Percentiles rank a stretch among this genome's conserved stretches.
phyloP scores from a whole-genome alignment of 2,888 invertebrate genomes.

The Danaus chrysippus region DNA sequence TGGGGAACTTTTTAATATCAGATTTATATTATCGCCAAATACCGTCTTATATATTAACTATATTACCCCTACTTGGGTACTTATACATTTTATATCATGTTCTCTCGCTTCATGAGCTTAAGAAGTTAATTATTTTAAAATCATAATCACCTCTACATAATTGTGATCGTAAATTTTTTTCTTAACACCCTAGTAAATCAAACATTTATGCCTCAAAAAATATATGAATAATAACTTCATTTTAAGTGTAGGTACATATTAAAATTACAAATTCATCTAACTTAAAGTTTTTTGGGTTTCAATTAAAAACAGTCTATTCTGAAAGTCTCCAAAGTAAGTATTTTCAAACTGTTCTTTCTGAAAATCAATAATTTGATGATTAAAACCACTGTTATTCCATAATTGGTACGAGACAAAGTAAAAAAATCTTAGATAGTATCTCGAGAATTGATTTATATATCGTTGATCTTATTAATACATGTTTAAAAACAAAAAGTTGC shows the following conservation, averaged over 20 bases:
- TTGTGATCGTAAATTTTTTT: neutral
- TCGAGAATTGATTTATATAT: neutral
- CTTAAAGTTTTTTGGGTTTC: too few species aligned
- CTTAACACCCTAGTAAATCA: neutral
- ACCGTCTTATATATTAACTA: conserved; percentile 24
- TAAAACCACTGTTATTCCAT: neutral
- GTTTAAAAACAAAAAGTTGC: conserved; percentile 29
- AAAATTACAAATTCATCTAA: too few species aligned
- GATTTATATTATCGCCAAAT: conserved; percentile 26
- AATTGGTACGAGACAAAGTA: neutral
- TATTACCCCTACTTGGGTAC: conserved; percentile 28
- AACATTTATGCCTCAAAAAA: neutral
- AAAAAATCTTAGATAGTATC: neutral
- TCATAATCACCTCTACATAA: neutral
- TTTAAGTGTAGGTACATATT: neutral
- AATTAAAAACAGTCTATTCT: too few species aligned
- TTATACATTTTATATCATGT: conserved; percentile 32
- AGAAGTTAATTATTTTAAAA: conserved; percentile 11
- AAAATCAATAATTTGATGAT: too few species aligned
- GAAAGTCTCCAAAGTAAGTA: too few species aligned
- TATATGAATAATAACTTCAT: neutral
- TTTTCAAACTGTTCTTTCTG: too few species aligned
- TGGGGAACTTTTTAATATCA: conserved; percentile 25
- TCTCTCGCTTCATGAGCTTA: conserved; percentile 21
- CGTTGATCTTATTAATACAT: conserved; percentile 18